Evolutionary conservation across 2,113 vertebrate genomes (phyloP).

Genomic region (Ariopsis seemanni): DNA sequence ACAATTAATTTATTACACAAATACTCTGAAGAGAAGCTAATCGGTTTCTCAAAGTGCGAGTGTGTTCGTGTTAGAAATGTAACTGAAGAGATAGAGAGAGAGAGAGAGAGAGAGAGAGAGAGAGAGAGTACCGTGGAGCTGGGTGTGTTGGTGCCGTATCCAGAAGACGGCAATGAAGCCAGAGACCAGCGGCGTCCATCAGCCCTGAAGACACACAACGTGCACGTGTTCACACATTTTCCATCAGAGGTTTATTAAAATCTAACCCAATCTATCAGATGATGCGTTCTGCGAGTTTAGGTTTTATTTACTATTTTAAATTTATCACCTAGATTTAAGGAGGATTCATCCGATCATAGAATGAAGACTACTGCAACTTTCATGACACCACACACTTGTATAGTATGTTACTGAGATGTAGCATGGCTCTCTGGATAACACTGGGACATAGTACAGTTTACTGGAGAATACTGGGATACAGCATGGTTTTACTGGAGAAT

Average conservation of each 20-base stretch:
- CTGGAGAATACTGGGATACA: no score
- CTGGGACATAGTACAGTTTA: no score
- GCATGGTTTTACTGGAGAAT: no score
- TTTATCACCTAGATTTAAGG: neutral
- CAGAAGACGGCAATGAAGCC: constrained; percentile 89
- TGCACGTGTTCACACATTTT: neutral
- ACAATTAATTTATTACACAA: neutral
- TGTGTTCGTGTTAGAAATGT: neutral
- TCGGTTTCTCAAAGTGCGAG: neutral
- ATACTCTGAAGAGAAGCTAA: neutral
- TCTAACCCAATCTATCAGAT: neutral
- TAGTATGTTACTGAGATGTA: no score
- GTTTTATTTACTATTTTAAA: neutral
- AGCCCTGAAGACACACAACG: constrained; percentile 69
- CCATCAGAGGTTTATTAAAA: neutral
- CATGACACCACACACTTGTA: neutral
- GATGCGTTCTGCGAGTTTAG: neutral
- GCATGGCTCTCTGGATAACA: no score
- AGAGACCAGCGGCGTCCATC: constrained; percentile 92
- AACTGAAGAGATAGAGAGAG: neutral
- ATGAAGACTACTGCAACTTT: neutral
- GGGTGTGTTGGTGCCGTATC: constrained; percentile 94
- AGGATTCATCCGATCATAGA: neutral
- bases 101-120: no score
- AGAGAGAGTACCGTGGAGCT: constrained; percentile 81